phyloP scores from a whole-genome alignment of 1,140 invertebrate genomes.

The Chrysoperla carnea region DNA sequence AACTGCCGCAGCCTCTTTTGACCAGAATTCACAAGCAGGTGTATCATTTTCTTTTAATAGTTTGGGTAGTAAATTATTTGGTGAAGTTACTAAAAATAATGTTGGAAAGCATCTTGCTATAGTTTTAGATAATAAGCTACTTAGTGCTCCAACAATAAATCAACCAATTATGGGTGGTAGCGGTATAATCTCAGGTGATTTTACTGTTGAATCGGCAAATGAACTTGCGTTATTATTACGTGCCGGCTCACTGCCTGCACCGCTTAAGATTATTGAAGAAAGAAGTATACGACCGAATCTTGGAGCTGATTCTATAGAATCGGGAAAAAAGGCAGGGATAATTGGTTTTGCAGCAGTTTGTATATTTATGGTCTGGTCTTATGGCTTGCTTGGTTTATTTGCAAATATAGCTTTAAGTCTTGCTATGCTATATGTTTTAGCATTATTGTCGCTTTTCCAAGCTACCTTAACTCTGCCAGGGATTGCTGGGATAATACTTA shows the following conservation, averaged over 20 bases:
- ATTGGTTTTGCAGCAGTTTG: too few relatives aligned
- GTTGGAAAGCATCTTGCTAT: not conserved
- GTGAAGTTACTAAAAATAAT: not conserved
- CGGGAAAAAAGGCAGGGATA: too few relatives aligned
- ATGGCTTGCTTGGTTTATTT: too few relatives aligned
- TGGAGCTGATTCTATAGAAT: conserved; percentile 5
- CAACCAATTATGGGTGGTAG: not conserved
- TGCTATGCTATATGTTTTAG: too few relatives aligned
- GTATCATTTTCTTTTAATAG: not conserved
- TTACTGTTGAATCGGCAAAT: conserved; percentile 4
- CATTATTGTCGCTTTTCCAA: too few relatives aligned
- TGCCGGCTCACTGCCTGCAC: conserved; percentile 7
- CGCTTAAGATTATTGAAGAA: conserved; percentile 9
- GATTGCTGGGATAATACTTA: too few relatives aligned
- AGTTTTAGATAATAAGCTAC: not conserved
- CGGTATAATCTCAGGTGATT: conserved; percentile 6
- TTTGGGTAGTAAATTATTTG: not conserved
- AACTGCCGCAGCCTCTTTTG: not conserved
- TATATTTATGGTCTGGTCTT: too few relatives aligned
- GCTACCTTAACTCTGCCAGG: too few relatives aligned
- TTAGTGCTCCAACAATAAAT: not conserved
- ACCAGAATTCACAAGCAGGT: not conserved
- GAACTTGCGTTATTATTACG: conserved; percentile 9
- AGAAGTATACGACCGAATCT: conserved; percentile 8
- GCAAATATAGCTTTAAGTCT: too few relatives aligned